phyloP scores from a whole-genome alignment of 2,797 vertebrate genomes.

The Stomatorhinus walkeri region DNA sequence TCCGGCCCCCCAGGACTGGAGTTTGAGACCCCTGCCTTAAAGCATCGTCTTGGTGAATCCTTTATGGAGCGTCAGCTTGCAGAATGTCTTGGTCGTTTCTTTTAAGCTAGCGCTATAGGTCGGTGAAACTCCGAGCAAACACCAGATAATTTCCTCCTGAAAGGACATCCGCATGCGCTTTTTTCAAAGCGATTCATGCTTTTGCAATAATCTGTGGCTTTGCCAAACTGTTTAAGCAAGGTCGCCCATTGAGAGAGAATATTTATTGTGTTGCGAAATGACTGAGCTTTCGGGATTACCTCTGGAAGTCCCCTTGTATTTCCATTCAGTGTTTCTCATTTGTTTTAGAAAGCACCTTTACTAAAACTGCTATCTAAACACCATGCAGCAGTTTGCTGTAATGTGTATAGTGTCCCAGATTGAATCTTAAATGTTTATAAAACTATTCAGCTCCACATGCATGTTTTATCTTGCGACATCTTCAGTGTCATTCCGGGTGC shows the following conservation, averaged over 20 bases:
- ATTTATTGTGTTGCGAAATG: not conserved
- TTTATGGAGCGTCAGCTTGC: not conserved
- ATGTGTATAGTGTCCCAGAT: not conserved
- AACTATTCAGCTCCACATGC: not conserved
- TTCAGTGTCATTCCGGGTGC: not conserved
- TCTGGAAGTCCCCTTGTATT: not conserved
- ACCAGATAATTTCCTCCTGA: not conserved
- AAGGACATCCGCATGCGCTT: not conserved
- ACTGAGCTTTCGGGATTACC: not conserved
- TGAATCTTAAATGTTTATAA: not conserved
- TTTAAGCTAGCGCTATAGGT: not conserved
- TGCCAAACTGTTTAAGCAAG: not conserved
- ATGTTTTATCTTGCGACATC: not conserved
- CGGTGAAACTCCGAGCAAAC: not conserved
- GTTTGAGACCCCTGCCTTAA: no score
- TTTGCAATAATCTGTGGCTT: not conserved
- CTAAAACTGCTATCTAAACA: not conserved
- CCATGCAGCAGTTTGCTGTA: not conserved
- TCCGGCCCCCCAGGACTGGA: no score
- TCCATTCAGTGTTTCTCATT: not conserved
- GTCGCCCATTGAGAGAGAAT: not conserved
- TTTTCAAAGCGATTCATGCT: not conserved
- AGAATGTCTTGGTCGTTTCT: not conserved
- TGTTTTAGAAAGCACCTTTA: not conserved
- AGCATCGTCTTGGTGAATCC: not conserved